phyloP scores from a whole-genome alignment of 64 coral and sea anemone species.

The Porites lutea region DNA sequence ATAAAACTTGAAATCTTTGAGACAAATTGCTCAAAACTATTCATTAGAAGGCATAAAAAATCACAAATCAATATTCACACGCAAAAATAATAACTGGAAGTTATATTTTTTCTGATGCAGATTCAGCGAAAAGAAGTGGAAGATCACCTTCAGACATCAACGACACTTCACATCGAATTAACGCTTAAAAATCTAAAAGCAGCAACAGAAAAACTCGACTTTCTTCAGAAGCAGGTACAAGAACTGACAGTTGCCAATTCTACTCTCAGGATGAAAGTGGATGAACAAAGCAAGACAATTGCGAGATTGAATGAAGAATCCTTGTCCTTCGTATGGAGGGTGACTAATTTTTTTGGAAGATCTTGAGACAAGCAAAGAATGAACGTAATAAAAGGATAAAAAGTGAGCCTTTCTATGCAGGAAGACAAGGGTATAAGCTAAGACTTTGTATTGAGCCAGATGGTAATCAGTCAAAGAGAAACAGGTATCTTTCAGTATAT shows the following conservation, averaged over 20 bases:
- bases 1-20: too few relatives aligned
- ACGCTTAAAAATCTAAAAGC: too few relatives aligned
- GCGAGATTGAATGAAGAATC: neutral
- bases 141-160: too few relatives aligned
- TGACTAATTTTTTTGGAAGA: neutral
- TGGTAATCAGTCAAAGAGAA: constrained; percentile 22
- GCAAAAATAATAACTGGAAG: too few relatives aligned
- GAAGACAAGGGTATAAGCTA: constrained; percentile 32
- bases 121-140: too few relatives aligned
- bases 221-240: neutral
- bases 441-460: neutral
- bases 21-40: too few relatives aligned
- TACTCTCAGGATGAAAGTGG: neutral
- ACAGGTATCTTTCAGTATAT: constrained; percentile 21
- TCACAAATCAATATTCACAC: too few relatives aligned
- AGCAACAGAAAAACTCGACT: too few relatives aligned
- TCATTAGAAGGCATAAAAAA: too few relatives aligned
- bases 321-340: neutral
- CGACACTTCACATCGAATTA: too few relatives aligned
- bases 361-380: neutral
- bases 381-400: neutral
- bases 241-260: neutral
- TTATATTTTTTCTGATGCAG: too few relatives aligned
- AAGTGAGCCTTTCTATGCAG: constrained; percentile 37
- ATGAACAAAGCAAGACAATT: neutral